Evolutionary conservation across 2,113 vertebrate genomes (phyloP).

Genomic region (Camelus dromedarius): DNA sequence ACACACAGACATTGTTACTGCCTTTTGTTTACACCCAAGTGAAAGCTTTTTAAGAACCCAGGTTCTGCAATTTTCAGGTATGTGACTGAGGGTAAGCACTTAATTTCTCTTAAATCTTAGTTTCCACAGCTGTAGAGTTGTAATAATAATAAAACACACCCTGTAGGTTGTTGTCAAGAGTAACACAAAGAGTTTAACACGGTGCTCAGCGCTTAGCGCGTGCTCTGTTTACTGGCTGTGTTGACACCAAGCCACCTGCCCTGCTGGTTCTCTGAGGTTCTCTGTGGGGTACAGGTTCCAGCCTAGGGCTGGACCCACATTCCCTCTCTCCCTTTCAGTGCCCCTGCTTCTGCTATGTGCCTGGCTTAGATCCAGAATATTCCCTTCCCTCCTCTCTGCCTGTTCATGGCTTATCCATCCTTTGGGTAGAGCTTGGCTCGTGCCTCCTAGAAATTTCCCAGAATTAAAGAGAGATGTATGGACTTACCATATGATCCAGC

Average conservation of each 20-base stretch:
- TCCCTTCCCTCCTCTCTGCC: neutral
- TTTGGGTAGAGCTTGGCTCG: neutral
- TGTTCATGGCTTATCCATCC: neutral
- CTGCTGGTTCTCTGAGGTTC: accelerated
- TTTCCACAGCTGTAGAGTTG: neutral
- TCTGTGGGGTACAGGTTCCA: neutral
- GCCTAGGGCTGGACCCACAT: neutral
- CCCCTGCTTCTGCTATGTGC: neutral
- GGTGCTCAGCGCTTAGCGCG: accelerated
- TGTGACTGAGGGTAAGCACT: neutral
- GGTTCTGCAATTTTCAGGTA: neutral
- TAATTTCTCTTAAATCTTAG: neutral
- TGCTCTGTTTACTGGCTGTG: accelerated
- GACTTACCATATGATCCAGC: too few relatives aligned
- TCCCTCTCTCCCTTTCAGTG: neutral
- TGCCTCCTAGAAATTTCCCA: neutral
- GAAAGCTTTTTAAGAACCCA: neutral
- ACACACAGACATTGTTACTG: neutral
- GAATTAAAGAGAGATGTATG: too few relatives aligned
- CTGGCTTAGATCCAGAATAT: neutral
- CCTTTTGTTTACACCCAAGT: neutral
- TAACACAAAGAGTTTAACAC: neutral
- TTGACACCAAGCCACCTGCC: neutral
- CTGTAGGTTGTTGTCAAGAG: too few relatives aligned
- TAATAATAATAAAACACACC: too few relatives aligned